These are phyloP conservation scores for Teinopalpus imperialis DNA, from an alignment of 2,888 invertebrate species.

Conservation along the genomic window DNA sequence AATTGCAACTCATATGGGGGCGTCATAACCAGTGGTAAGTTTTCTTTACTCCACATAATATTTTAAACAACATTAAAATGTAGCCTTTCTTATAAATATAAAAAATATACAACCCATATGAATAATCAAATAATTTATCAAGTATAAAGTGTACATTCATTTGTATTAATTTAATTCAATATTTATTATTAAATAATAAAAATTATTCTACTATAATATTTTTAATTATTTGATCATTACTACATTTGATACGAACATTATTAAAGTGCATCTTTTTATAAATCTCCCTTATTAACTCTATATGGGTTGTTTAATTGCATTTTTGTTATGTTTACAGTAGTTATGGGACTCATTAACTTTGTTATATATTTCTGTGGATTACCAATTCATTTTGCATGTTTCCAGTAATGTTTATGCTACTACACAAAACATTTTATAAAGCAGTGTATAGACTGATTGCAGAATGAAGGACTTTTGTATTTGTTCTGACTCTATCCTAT, in stretches of 20 bases:
- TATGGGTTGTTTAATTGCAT: background rate
- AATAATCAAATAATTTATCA: too few relatives aligned
- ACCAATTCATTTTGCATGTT: background rate
- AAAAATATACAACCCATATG: too few relatives aligned
- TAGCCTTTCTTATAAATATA: too few relatives aligned
- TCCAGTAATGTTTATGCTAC: background rate
- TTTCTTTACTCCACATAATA: slow-evolving; percentile 1
- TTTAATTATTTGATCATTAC: too few relatives aligned
- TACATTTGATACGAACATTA: too few relatives aligned
- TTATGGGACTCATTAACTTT: background rate
- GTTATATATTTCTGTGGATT: background rate
- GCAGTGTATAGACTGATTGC: background rate
- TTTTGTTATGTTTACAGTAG: background rate
- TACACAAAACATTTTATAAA: background rate
- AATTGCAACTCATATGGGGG: slow-evolving; percentile 64
- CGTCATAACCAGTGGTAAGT: slow-evolving; percentile 67
- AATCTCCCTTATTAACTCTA: background rate
- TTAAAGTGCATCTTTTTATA: too few relatives aligned
- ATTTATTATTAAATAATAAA: too few relatives aligned
- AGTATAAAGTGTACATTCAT: too few relatives aligned
- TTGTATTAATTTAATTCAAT: too few relatives aligned
- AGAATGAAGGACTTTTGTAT: background rate
- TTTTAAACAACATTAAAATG: too few relatives aligned
- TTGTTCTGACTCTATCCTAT: too few relatives aligned
- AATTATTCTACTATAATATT: too few relatives aligned